Evolutionary conservation across 2,888 invertebrate genomes (phyloP).

Genomic region (Polymixis lichenea): DNA sequence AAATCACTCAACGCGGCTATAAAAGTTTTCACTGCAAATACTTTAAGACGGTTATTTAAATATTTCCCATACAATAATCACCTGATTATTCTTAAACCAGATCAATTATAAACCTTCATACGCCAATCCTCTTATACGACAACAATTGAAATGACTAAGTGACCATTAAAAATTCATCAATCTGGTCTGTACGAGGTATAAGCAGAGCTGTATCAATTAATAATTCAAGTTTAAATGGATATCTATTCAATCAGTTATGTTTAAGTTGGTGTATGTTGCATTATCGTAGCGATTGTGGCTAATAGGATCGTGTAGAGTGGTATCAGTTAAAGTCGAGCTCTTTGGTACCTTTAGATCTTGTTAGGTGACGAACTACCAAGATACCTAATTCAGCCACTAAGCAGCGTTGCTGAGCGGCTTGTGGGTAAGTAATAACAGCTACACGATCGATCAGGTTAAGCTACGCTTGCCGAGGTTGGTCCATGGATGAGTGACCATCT

Average conservation of each 20-base stretch:
- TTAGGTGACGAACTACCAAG: not conserved
- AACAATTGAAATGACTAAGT: slow-evolving; percentile 5
- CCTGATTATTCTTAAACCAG: not conserved
- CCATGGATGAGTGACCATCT: not conserved
- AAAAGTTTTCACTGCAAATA: no score
- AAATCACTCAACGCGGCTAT: no score
- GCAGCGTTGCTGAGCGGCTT: not conserved
- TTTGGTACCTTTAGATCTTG: not conserved
- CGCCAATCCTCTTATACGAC: not conserved
- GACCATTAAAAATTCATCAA: slow-evolving; percentile 29
- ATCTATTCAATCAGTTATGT: slow-evolving; percentile 32
- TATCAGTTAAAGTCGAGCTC: not conserved
- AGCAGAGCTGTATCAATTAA: slow-evolving; percentile 41
- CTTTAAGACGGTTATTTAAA: no score
- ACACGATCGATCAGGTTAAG: not conserved
- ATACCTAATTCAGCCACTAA: not conserved
- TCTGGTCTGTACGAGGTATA: not conserved
- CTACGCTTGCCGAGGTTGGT: not conserved
- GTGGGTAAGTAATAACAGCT: not conserved
- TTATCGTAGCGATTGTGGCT: slow-evolving; percentile 1
- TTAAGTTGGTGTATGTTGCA: not conserved
- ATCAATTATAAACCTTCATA: not conserved
- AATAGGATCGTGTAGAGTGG: not conserved
- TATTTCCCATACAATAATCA: not conserved
- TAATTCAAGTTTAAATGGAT: slow-evolving; percentile 55